A percentile compares a stretch with the other conserved stretches of the same genome.
Evolutionary conservation across 1,140 invertebrate genomes (phyloP).

Genomic region (Atta cephalotes): DNA sequence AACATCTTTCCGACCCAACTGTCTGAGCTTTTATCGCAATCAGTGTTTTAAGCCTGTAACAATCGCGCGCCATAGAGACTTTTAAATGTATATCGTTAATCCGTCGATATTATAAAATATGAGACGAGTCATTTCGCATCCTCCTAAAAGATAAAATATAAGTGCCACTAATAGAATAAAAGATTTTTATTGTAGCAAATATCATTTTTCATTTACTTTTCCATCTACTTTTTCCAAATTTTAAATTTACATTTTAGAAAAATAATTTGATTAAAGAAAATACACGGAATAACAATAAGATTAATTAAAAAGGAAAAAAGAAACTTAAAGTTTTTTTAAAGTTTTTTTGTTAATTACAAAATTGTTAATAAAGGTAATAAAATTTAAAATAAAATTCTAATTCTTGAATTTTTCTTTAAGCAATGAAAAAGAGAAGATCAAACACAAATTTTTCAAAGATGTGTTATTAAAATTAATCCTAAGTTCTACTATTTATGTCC

Average conservation of each 20-base stretch:
- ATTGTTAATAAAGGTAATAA: too few relatives aligned
- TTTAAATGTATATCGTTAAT: slow-evolving; percentile 34
- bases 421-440: neutral
- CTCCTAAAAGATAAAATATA: slow-evolving; percentile 7
- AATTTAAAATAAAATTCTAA: neutral
- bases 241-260: neutral
- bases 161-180: neutral
- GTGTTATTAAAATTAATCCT: neutral
- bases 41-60: slow-evolving; percentile 51
- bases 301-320: neutral
- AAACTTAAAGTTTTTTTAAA: too few relatives aligned
- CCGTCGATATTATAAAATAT: slow-evolving; percentile 29
- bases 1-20: slow-evolving; percentile 56
- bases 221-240: neutral
- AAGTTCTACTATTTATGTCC: neutral
- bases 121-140: neutral
- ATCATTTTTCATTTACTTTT: neutral
- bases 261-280: neutral
- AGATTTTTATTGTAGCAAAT: neutral
- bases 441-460: slow-evolving; percentile 1
- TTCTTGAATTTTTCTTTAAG: neutral
- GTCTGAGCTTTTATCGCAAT: slow-evolving; percentile 56
- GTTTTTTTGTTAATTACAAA: too few relatives aligned
- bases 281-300: neutral
- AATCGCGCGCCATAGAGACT: neutral